Evolutionary conservation across 1,140 invertebrate species (phyloP).

Genomic region (Drosophila rhopaloa): DNA sequence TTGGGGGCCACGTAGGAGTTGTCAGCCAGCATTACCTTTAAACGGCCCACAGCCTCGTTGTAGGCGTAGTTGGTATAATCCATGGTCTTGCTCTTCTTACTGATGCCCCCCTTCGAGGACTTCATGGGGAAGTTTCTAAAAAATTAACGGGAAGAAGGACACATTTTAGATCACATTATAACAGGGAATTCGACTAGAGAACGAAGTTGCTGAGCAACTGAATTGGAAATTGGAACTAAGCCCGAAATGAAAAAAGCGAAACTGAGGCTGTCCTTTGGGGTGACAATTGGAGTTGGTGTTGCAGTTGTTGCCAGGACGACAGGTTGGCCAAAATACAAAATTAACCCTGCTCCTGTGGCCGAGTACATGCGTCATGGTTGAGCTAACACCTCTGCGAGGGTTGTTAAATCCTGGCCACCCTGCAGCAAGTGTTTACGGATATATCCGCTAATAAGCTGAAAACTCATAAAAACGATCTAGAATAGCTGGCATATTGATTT

Average conservation of each 20-base stretch:
- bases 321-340: slow-evolving; percentile 71
- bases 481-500: not conserved
- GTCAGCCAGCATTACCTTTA: slow-evolving; percentile 90
- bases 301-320: slow-evolving; percentile 65
- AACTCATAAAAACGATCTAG: not conserved
- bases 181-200: slow-evolving; percentile 18
- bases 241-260: slow-evolving; percentile 7
- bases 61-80: slow-evolving; percentile 93
- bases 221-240: slow-evolving; percentile 22
- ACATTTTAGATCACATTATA: slow-evolving; percentile 59
- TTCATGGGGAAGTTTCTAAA: slow-evolving; percentile 82
- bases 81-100: slow-evolving; percentile 86
- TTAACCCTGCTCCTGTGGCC: slow-evolving; percentile 50
- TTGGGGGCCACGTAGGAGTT: slow-evolving; percentile 87
- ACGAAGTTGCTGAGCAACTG: slow-evolving; percentile 44
- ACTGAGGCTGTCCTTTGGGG: slow-evolving; percentile 58
- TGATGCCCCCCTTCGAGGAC: slow-evolving; percentile 72
- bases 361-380: slow-evolving; percentile 53
- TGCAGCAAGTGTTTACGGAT: slow-evolving; percentile 10
- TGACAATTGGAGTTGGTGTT: slow-evolving; percentile 52
- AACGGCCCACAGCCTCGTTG: slow-evolving; percentile 91
- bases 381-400: slow-evolving; percentile 36
- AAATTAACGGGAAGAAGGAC: slow-evolving; percentile 15
- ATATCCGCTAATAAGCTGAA: not conserved
- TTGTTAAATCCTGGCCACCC: slow-evolving; percentile 43